phyloP scores from a whole-genome alignment of 2,888 invertebrate species.

The Bibio marci region DNA sequence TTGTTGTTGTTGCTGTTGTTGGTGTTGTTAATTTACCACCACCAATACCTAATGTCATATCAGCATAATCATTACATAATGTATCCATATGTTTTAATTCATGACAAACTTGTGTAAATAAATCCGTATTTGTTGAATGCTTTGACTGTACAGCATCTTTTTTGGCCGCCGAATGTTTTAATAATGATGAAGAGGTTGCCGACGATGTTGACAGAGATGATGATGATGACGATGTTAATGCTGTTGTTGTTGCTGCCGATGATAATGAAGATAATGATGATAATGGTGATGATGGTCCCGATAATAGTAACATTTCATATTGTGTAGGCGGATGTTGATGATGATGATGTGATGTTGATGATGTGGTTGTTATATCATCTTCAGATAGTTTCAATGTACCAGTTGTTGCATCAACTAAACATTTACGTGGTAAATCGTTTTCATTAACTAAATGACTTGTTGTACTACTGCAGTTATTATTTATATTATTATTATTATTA shows the following conservation, averaged over 20 bases:
- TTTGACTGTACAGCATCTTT: too few species aligned
- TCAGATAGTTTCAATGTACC: constrained; percentile 20
- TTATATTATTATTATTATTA: too few species aligned
- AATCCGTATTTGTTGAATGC: neutral
- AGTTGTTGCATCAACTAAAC: constrained; percentile 22
- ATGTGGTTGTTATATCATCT: constrained; percentile 11
- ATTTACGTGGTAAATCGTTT: constrained; percentile 18
- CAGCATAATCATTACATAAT: constrained; percentile 13
- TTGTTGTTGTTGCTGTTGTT: constrained; percentile 1
- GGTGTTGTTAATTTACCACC: constrained; percentile 2
- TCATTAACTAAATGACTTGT: neutral
- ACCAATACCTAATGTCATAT: constrained; percentile 11
- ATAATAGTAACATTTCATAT: too few species aligned
- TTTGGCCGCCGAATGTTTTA: too few species aligned
- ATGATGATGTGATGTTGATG: neutral
- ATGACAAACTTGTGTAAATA: neutral
- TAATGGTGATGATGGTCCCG: too few species aligned
- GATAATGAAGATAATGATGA: too few species aligned
- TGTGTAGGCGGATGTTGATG: too few species aligned
- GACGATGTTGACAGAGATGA: too few species aligned
- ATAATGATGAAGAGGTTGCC: too few species aligned
- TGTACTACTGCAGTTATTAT: too few species aligned
- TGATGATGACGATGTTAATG: too few species aligned
- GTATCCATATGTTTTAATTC: neutral
- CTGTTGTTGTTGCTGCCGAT: too few species aligned